Evolutionary conservation across 2,113 vertebrate genomes (phyloP).

Genomic region (Nesogale talazaci): DNA sequence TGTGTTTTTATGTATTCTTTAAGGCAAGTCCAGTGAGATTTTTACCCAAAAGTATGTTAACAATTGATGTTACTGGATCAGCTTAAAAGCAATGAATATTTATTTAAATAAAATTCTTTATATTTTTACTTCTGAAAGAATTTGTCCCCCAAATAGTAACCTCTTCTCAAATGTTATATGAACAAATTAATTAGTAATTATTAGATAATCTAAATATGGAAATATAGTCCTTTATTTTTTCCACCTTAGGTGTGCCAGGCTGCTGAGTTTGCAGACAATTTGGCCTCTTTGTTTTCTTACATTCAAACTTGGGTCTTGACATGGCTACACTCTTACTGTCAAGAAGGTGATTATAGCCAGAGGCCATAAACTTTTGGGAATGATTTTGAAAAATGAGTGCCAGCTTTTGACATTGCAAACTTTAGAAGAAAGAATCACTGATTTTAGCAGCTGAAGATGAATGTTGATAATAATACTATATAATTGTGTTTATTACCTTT

Average conservation of each 20-base stretch:
- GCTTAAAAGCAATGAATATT: not conserved
- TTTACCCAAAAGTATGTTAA: not conserved
- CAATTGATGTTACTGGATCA: not conserved
- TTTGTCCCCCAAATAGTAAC: not conserved
- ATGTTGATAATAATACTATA: not conserved
- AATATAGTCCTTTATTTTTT: not conserved
- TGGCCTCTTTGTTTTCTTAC: not conserved
- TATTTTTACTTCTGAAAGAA: not conserved
- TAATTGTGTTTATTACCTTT: conserved; percentile 21
- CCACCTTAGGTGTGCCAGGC: not conserved
- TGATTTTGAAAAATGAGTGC: conserved; percentile 50
- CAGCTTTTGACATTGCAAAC: conserved; percentile 40
- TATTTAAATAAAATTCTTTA: not conserved
- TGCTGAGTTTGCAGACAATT: not conserved
- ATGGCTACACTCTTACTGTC: not conserved
- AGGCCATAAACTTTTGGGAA: conserved; percentile 40
- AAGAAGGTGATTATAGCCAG: conserved; percentile 48
- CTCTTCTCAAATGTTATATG: not conserved
- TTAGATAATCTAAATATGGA: not conserved
- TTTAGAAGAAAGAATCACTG: not conserved
- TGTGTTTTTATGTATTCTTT: not conserved
- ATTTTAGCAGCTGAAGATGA: not conserved
- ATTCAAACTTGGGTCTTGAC: not conserved
- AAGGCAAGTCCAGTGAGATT: not conserved
- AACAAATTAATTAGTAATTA: not conserved